Evolutionary conservation across 2,797 vertebrate species (phyloP).

Genomic region (Antrozous pallidus): DNA sequence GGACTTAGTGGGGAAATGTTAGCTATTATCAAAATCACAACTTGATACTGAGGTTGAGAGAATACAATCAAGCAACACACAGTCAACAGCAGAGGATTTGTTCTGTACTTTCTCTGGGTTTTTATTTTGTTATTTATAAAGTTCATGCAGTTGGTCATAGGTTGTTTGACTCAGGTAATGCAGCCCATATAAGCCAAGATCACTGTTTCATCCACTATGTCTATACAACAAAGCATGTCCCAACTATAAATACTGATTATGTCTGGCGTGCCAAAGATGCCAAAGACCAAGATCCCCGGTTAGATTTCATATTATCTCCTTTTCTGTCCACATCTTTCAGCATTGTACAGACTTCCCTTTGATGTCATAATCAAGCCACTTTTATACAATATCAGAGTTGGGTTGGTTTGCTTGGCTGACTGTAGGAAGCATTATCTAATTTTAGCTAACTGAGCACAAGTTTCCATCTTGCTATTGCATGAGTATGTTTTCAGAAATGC

Average conservation of each 20-base stretch:
- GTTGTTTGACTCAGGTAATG: background rate
- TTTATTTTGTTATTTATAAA: background rate
- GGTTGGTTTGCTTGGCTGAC: background rate
- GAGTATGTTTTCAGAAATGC: conserved; percentile 2
- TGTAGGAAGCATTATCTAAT: background rate
- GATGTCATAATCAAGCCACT: background rate
- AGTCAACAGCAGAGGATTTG: background rate
- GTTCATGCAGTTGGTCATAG: background rate
- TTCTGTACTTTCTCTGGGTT: background rate
- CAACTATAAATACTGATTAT: background rate
- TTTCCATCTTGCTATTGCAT: background rate
- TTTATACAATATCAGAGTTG: background rate
- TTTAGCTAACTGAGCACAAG: background rate
- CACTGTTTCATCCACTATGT: background rate
- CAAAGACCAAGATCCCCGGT: background rate
- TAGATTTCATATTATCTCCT: background rate
- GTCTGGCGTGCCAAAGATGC: background rate
- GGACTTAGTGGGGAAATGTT: background rate
- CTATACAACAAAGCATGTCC: background rate
- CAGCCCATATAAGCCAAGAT: background rate
- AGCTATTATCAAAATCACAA: conserved; percentile 16
- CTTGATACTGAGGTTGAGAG: background rate
- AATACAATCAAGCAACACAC: background rate
- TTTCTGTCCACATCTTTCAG: background rate
- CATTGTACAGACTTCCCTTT: background rate